phyloP scores from a whole-genome alignment of 2,113 vertebrate species.

The Catharus minimus region DNA sequence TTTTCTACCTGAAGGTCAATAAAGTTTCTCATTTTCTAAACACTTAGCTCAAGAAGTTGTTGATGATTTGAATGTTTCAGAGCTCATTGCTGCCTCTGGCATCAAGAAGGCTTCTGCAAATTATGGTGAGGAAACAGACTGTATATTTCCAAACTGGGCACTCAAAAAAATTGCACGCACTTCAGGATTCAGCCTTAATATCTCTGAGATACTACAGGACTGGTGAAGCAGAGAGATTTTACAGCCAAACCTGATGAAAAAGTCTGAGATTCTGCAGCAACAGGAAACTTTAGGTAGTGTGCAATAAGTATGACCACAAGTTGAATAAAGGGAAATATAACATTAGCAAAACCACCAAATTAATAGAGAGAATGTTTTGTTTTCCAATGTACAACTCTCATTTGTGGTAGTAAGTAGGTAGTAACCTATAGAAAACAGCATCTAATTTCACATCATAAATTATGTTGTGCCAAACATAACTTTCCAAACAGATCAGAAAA shows the following conservation, averaged over 20 bases:
- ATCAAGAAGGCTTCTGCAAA: background rate
- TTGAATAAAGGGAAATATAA: background rate
- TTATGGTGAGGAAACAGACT: background rate
- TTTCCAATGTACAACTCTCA: background rate
- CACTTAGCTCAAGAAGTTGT: background rate
- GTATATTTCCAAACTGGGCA: background rate
- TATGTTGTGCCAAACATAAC: background rate
- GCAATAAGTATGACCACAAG: background rate
- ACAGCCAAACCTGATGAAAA: background rate
- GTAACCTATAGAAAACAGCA: background rate
- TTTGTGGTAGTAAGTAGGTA: background rate
- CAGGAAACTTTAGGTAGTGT: background rate
- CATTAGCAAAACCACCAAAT: background rate
- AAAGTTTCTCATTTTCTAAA: background rate
- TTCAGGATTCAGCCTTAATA: background rate
- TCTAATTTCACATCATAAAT: background rate
- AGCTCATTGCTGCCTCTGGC: background rate
- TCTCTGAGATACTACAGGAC: background rate
- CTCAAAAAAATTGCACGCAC: background rate
- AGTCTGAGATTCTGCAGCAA: background rate
- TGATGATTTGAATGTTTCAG: background rate
- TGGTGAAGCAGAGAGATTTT: fast-evolving
- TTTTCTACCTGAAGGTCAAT: background rate
- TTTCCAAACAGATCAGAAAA: background rate
- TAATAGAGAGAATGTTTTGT: fast-evolving